phyloP scores from a whole-genome alignment of 2,797 vertebrate species.

The Ptychobarbus kaznakovi region DNA sequence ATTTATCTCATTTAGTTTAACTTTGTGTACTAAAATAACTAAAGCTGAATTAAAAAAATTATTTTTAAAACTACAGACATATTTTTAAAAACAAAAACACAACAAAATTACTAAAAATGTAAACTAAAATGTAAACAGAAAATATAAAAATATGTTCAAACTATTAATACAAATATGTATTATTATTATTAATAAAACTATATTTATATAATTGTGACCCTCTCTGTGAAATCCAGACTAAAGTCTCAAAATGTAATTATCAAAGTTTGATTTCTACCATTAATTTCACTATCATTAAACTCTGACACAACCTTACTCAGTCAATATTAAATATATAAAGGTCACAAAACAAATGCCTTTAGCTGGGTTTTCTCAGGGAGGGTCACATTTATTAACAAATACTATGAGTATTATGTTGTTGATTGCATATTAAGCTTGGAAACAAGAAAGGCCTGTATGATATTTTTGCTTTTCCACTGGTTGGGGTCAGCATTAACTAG shows the following conservation, averaged over 20 bases:
- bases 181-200: not conserved
- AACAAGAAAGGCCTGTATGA: not conserved
- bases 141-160: not conserved
- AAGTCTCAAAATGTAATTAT: too few relatives aligned
- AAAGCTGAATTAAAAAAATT: too few relatives aligned
- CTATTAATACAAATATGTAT: not conserved
- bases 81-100: too few relatives aligned
- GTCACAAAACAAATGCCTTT: too few relatives aligned
- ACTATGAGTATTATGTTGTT: not conserved
- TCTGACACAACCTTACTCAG: too few relatives aligned
- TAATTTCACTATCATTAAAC: too few relatives aligned
- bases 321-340: too few relatives aligned
- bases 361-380: too few relatives aligned
- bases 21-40: not conserved
- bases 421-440: not conserved
- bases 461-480: not conserved
- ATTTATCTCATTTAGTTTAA: not conserved
- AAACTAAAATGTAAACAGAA: not conserved
- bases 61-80: too few relatives aligned
- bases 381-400: not conserved
- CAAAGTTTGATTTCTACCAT: too few relatives aligned
- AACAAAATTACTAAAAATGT: not conserved
- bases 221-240: too few relatives aligned
- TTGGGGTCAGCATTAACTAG: not conserved
- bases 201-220: too few relatives aligned